Conservation (phyloP, 1,140 invertebrate genomes). For the Drosophila sucinea region DNA sequence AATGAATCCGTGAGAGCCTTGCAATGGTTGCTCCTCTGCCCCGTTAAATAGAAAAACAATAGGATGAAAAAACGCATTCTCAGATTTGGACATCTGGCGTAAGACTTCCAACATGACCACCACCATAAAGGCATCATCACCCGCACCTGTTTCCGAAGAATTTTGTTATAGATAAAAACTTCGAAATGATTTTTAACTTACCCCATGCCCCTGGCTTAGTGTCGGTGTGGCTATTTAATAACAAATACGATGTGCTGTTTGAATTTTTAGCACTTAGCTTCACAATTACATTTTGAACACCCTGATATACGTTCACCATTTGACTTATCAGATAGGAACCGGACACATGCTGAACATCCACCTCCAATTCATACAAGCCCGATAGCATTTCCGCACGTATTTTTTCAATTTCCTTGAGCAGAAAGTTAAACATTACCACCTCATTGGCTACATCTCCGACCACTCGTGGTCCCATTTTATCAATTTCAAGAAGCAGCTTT, state of each 20-base stretch:
- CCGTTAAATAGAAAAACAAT: slow-evolving; percentile 95
- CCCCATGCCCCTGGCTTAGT: slow-evolving; percentile 90
- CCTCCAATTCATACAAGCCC: slow-evolving; percentile 66
- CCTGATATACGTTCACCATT: slow-evolving; percentile 88
- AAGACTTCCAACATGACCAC: slow-evolving; percentile 95
- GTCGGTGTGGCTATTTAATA: slow-evolving; percentile 98
- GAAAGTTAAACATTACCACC: slow-evolving; percentile 85
- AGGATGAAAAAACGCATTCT: slow-evolving; percentile 52
- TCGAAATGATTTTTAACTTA: slow-evolving; percentile 31
- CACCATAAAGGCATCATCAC: slow-evolving; percentile 94
- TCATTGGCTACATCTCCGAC: slow-evolving; percentile 88
- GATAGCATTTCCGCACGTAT: slow-evolving; percentile 45
- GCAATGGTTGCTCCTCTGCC: slow-evolving; percentile 86
- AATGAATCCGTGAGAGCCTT: slow-evolving; percentile 91
- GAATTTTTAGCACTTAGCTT: slow-evolving; percentile 85
- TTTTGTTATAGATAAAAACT: too few relatives aligned
- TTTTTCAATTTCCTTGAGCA: slow-evolving; percentile 82
- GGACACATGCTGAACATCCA: slow-evolving; percentile 84
- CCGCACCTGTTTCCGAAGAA: slow-evolving; percentile 83
- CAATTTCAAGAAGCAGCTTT: slow-evolving; percentile 86
- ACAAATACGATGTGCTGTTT: slow-evolving; percentile 84
- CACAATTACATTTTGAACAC: slow-evolving; percentile 90
- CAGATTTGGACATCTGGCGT: slow-evolving; percentile 52
- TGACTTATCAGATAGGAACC: slow-evolving; percentile 90
- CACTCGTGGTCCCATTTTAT: slow-evolving; percentile 87